These are phyloP conservation scores for Macquaria ambigua DNA, from an alignment of 2,113 vertebrate species.

Conservation along the genomic window DNA sequence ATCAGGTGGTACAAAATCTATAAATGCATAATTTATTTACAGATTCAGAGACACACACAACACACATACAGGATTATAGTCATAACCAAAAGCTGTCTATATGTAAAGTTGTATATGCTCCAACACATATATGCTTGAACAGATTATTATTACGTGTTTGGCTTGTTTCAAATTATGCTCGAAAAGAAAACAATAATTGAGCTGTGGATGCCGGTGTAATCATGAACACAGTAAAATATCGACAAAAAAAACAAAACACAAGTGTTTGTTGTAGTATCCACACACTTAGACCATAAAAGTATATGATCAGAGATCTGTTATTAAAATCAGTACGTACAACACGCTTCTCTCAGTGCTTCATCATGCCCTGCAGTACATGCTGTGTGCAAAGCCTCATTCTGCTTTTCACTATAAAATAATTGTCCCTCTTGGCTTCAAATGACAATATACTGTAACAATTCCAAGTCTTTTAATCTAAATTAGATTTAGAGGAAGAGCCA, in stretches of 20 bases:
- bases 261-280: background rate
- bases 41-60: background rate
- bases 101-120: slow-evolving; percentile 19
- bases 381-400: background rate
- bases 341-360: background rate
- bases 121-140: slow-evolving; percentile 1
- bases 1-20: slow-evolving; percentile 14
- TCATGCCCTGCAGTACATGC: background rate
- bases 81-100: slow-evolving; percentile 38
- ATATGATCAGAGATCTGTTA: background rate
- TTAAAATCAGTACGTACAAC: background rate
- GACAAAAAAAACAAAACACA: background rate
- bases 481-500: background rate
- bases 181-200: slow-evolving; percentile 1
- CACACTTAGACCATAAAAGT: background rate
- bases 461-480: background rate
- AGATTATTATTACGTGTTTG: background rate
- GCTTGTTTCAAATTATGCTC: slow-evolving; percentile 13
- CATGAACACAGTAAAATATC: background rate
- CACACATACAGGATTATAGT: slow-evolving; percentile 4
- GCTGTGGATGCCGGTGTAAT: slow-evolving; percentile 1
- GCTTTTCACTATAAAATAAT: background rate
- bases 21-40: slow-evolving; percentile 28
- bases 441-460: background rate
- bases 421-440: background rate